These are phyloP conservation scores for Arizona elegans DNA, from an alignment of 2,113 vertebrate genomes.

Conservation along the genomic window DNA sequence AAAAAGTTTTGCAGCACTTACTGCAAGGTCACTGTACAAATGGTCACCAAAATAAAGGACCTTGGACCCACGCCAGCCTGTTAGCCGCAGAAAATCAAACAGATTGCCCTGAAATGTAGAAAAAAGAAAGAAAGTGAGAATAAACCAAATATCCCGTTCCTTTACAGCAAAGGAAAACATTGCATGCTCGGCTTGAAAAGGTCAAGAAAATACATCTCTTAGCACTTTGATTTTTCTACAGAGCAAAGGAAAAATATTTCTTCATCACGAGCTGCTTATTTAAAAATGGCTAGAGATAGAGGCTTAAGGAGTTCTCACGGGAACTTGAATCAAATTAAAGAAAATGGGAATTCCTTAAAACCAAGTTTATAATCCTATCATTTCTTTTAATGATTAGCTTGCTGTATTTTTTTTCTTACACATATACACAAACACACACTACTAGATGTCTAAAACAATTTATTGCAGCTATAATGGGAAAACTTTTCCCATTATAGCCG, in stretches of 20 bases:
- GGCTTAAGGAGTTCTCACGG: slow-evolving; percentile 24
- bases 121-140: background rate
- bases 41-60: slow-evolving; percentile 98
- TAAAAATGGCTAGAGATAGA: background rate
- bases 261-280: slow-evolving; percentile 3
- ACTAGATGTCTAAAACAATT: background rate
- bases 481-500: background rate
- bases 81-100: slow-evolving; percentile 90
- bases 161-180: background rate
- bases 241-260: background rate
- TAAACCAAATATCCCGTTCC: background rate
- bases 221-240: background rate
- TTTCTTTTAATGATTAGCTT: background rate
- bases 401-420: background rate
- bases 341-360: background rate
- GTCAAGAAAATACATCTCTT: background rate
- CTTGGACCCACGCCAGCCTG: slow-evolving; percentile 89
- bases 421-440: background rate
- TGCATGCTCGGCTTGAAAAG: background rate
- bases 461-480: background rate
- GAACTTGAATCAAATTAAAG: slow-evolving; percentile 11
- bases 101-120: slow-evolving; percentile 82
- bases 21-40: slow-evolving; percentile 94
- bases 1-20: slow-evolving; percentile 64
- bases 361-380: background rate